Base-by-base conservation (phyloP, 2,113 vertebrate genomes). In the Bothrops jararaca region DNA sequence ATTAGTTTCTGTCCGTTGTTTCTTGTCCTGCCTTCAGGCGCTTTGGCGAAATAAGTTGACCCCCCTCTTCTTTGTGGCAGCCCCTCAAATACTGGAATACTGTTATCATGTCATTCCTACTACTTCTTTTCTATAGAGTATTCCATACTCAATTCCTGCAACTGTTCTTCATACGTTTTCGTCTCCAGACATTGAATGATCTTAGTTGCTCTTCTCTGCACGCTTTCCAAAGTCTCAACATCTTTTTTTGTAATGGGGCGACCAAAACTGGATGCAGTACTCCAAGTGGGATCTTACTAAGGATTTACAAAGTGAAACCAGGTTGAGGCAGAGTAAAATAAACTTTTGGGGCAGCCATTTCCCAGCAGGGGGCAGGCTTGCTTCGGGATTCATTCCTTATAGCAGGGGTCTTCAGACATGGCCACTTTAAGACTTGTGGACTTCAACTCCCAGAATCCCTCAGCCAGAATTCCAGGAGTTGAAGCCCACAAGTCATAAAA, bases 361-460 rank as follows among this genome's bases (percentile, higher is more conserved):
- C 74, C 95, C 96, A 95, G 94, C 86, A 95, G 95, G 20, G 95
- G 97, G 96, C 94, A 93, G 89, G 45, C 13, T 8, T 4, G 93
- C 54, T 34, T 85, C 93, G 88, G 86, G 87, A 4, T 45, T 45
- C 58, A 57, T 20, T 7, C 18, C 45, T 48, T 48, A 48, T 7
- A 48, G 45, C 45, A 48, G 6, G 45, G 45, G 45, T 48, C 45
- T 48, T 48, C 45, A 48, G 6, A 48, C 45, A 7, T 48, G 45
- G 45, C 1, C 45, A 5, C 5, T 48, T 48, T 48, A 48, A 6
- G 45, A 48, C 45, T 7, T 5, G 45, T 48, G 45, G 45, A 48
- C 45, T 48, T 48, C 45, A 48, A 48, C 5, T 48, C 45, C 45
- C 45, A 48, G 45, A 6, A 48, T 48, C 6, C 45, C 5, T 48